Base-by-base conservation (phyloP, 2,888 invertebrate species). In the Drosophila nigricruria region DNA sequence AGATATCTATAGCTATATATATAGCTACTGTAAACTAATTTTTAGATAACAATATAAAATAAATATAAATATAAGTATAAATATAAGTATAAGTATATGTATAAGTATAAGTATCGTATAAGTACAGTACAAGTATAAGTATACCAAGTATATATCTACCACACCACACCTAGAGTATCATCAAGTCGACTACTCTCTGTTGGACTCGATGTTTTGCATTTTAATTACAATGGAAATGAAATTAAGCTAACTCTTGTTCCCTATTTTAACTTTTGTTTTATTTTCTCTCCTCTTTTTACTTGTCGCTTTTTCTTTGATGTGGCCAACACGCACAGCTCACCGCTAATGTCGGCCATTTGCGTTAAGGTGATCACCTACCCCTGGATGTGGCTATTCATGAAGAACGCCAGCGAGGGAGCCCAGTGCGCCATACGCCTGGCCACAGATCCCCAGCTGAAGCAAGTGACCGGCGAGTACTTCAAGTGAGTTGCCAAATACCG, bases 371-470 rank as follows among this genome's bases (percentile, higher is more conserved):
- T 95, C 61, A 94, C 96, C 75, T 94, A 93, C 88, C 96, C 96
- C 0, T 94, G 96, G 93, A 93, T 95, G 90, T 95, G 95, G 94
- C 91, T 95, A 50, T 94, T 96, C 78, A 94, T 96, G 91, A 96
- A 96, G 92, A 94, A 94, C 53, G 94, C 96, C 1, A 92, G 92
- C 54, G 95, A 96, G 92, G 96, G 96, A 18, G 95, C 96, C 34
- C 96, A 96, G 90, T 95, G 95, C 10, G 93, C 94, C 42, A 91
- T 96, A 59, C 95, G 95, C 88, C 94, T 95, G 62, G 95, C 95
- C 6, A 94, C 96, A 16, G 94, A 95, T 84, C 94, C 95, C n/a
- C 93, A 93, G 59, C 92, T 96, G 68, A 93, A 94, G 68, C 93
- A 93, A 66, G 93, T 94, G 9, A 94, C 94, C 30, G 96, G 96